Base-by-base conservation (phyloP, 1,140 invertebrate species). In the Drosophila nebulosa region DNA sequence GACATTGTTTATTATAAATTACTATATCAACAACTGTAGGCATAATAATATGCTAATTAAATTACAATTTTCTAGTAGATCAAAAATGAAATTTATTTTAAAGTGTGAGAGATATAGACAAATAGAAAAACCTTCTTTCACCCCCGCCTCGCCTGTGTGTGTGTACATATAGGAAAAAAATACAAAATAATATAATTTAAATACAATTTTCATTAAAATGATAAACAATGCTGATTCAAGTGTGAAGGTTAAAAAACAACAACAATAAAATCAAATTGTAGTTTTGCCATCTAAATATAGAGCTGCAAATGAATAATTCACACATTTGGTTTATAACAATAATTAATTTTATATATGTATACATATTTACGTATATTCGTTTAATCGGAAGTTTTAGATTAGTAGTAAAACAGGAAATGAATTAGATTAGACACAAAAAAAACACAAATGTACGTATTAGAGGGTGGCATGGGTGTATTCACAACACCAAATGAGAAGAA, bases 21-120 rank as follows among this genome's bases (percentile, higher is more conserved):
- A 74, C 71, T 50, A 4, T 36, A n/a, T 36, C 16, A 64, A 64
- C 16, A 64, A 64, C 56, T 64, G 57, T 32, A 62, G 52, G 56
- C 59, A 68, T 79, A 78, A 84, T 83, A 78, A 83, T 78, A 69
- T 71, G 68, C 73, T 63, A 77, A 86, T 86, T 77, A 77, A 74
- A 86, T 77, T 35, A 71, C 61, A 74, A 79, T 84, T 84, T 64
- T 30, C 12, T 35, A 64, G 36, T 18, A 53, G 9, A 36, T 4
- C 9, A 4, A 36, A 57, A 35, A 36, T 30, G 9, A 30, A 16
- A 9, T 27, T 16, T 53, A 9, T 27, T 30, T 9, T 3, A 27
- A 53, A 30, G 12, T 30, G 3, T 1, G 2, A 21, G 14, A 10
- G 14, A 16, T 42, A 27, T 16, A 7, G 9, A 64, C 68, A 65